Evolutionary conservation across 2,888 invertebrate species (phyloP), one percentile per base, ranked within the genome.

Genomic region (Seladonia tumulorum): DNA sequence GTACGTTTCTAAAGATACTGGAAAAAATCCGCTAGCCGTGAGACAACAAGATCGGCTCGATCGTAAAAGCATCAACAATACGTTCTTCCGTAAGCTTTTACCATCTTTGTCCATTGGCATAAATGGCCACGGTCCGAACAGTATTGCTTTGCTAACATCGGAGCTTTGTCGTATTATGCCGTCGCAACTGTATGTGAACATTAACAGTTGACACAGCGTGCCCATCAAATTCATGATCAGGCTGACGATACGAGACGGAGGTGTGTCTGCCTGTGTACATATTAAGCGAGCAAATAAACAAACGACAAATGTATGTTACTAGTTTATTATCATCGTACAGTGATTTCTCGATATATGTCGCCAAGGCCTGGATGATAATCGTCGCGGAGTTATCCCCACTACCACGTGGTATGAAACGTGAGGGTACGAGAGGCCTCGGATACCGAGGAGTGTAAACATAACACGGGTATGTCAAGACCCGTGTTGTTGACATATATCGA

Each of bases 41-140:
- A 89, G 3, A 22, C 53, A 72, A 18, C 77, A 90, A 1, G 89
- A 79, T 14, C 80, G 85, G 29, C 39, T 57, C 3, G 89, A 74
- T 57, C 91, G 85, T 53, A 85, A 75, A n/a, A 90, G 79, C 10
- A 90, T 29, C 14, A 92, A n/a, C 16, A 76, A 70, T 5, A 92
- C 18, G 73, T 88, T 87, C 29, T 77, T 86, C 8, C 85, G 72
- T 5, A 91, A 18, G 10, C 49, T 72, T 16, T 16, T 82, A 3
- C 87, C 77, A 35, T 42, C 42, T 25, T 53, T 60, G 18, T 73
- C 76, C 70, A 60, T 77, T 18, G 73, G 35, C 18, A 84, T 16
- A 10, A 68, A 5, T 1, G n/a, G 18, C 83, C 81, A 87, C 25
- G 53, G 78, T 35, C 18, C 14, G 0, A 12, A 12, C 16, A 77